phyloP scores from a whole-genome alignment of 2,888 invertebrate species.

The Netelia inedita region DNA sequence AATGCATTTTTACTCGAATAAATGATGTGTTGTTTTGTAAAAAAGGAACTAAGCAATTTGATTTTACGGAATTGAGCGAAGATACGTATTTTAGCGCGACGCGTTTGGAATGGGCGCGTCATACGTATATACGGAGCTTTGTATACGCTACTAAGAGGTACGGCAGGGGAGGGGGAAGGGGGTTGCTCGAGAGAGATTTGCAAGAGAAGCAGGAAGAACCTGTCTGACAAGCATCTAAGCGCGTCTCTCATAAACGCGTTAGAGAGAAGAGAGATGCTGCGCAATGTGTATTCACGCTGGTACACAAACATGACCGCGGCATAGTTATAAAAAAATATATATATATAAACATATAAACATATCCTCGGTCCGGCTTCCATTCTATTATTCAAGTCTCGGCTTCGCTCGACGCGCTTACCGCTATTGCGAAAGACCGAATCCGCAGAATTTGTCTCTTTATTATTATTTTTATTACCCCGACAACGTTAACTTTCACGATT shows the following conservation, averaged over 20 bases:
- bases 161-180: neutral
- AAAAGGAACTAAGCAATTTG: too few relatives aligned
- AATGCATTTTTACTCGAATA: neutral
- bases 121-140: constrained; percentile 2
- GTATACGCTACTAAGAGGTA: neutral
- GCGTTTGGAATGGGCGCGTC: neutral
- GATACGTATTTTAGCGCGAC: too few relatives aligned
- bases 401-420: constrained; percentile 7
- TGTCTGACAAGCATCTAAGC: constrained; percentile 44
- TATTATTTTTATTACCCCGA: neutral
- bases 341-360: neutral
- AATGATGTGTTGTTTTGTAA: neutral
- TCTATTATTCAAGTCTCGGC: constrained; percentile 45
- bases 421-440: constrained; percentile 13
- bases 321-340: neutral
- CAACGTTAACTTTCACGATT: neutral
- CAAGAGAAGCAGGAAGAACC: constrained; percentile 40
- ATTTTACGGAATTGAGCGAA: too few relatives aligned
- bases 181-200: neutral
- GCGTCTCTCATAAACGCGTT: constrained; percentile 42
- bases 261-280: constrained; percentile 38
- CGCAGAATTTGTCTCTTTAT: constrained; percentile 10
- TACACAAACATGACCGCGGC: neutral
- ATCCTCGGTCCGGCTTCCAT: neutral
- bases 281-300: constrained; percentile 1